Percentiles rank a stretch among this genome's conserved stretches.
Conservation (phyloP, 2,888 invertebrate genomes). For the Apamea monoglypha region DNA sequence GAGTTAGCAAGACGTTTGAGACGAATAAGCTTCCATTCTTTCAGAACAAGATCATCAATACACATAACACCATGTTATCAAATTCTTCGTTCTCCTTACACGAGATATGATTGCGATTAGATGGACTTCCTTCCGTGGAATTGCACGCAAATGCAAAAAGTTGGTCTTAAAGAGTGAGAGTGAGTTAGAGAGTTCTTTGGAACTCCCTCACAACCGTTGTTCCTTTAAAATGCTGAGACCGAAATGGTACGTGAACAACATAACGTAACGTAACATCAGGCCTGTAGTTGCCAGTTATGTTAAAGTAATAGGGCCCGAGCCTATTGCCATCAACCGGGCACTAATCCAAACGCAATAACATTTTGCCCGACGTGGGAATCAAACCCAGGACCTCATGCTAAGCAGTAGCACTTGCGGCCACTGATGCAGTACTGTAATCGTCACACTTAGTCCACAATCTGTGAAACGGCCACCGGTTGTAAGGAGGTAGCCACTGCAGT, state of each 20-base stretch:
- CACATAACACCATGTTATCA: background rate
- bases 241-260: background rate
- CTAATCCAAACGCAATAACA: background rate
- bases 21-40: background rate
- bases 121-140: background rate
- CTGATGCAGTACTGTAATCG: background rate
- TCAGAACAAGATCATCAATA: background rate
- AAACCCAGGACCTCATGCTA: too few species aligned
- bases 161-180: too few species aligned
- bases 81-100: background rate
- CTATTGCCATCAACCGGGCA: background rate
- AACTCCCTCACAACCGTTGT: background rate
- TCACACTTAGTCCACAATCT: background rate
- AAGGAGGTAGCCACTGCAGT: background rate
- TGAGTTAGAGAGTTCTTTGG: too few species aligned
- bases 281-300: background rate
- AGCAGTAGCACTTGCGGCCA: background rate
- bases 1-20: too few species aligned
- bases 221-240: background rate
- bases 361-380: too few species aligned
- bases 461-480: background rate
- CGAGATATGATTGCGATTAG: background rate
- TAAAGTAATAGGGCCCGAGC: background rate
- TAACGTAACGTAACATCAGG: background rate
- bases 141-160: background rate